A percentile compares a stretch with the other conserved stretches of the same genome.
phyloP scores from a whole-genome alignment of 2,888 invertebrate genomes.

The Scrobipalpa atriplicella region DNA sequence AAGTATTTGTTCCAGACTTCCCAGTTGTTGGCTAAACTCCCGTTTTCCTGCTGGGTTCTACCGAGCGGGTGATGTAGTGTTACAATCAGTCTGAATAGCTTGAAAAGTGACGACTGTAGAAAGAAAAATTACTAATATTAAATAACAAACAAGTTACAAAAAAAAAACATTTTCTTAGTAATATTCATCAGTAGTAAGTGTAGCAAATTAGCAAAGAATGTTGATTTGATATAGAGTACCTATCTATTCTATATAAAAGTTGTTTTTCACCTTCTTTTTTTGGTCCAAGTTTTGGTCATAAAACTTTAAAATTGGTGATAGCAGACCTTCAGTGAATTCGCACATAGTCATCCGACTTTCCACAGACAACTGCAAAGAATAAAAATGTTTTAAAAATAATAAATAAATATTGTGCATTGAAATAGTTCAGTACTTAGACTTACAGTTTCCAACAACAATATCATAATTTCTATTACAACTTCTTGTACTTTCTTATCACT shows the following conservation, averaged over 20 bases:
- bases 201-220: background rate
- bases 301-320: constrained; percentile 68
- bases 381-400: background rate
- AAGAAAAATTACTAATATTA: no score
- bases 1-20: constrained; percentile 64
- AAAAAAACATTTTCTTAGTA: no score
- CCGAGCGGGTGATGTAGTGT: constrained; percentile 70
- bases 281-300: constrained; percentile 71
- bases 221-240: background rate
- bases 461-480: constrained; percentile 63
- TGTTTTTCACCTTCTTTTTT: constrained; percentile 67
- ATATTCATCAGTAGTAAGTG: background rate
- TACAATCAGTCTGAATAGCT: constrained; percentile 58
- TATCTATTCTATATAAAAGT: no score
- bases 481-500: constrained; percentile 71
- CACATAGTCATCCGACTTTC: constrained; percentile 79
- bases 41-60: constrained; percentile 50
- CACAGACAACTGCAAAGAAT: constrained; percentile 67
- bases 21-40: constrained; percentile 65
- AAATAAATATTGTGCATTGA: background rate
- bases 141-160: no score
- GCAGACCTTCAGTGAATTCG: constrained; percentile 75
- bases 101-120: constrained; percentile 61
- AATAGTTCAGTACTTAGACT: constrained; percentile 44
- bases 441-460: constrained; percentile 64